Conservation (phyloP, 2,888 invertebrate genomes). For the Bembecia ichneumoniformis region DNA sequence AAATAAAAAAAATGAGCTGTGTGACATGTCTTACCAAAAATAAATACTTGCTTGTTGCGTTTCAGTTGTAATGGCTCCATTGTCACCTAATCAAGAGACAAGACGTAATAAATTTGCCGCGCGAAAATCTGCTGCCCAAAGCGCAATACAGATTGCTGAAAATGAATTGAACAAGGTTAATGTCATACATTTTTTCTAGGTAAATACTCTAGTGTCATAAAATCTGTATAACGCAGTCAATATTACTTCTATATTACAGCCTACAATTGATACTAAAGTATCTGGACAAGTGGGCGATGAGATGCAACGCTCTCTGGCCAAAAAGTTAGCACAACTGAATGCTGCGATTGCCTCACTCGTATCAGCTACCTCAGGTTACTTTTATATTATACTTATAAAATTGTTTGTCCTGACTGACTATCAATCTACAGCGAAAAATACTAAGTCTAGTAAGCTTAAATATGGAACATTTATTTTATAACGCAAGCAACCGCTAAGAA, state of each 20-base stretch:
- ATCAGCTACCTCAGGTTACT: constrained; percentile 4
- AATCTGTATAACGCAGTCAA: not conserved
- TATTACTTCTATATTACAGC: not conserved
- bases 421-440: no score
- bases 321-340: constrained; percentile 33
- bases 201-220: not conserved
- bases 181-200: not conserved
- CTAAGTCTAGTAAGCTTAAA: no score
- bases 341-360: constrained; percentile 31
- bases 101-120: constrained; percentile 6
- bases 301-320: constrained; percentile 6
- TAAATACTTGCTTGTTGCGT: not conserved
- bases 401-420: no score
- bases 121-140: not conserved
- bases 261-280: not conserved
- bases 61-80: not conserved
- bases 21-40: not conserved
- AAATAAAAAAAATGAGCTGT: no score
- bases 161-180: constrained; percentile 3
- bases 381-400: no score
- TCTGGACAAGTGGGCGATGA: not conserved
- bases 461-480: no score
- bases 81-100: not conserved
- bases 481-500: no score
- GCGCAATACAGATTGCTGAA: constrained; percentile 2